Evolutionary conservation across 2,113 vertebrate genomes (phyloP), one percentile per base, ranked within the genome.

Genomic region (Macaca nemestrina): DNA sequence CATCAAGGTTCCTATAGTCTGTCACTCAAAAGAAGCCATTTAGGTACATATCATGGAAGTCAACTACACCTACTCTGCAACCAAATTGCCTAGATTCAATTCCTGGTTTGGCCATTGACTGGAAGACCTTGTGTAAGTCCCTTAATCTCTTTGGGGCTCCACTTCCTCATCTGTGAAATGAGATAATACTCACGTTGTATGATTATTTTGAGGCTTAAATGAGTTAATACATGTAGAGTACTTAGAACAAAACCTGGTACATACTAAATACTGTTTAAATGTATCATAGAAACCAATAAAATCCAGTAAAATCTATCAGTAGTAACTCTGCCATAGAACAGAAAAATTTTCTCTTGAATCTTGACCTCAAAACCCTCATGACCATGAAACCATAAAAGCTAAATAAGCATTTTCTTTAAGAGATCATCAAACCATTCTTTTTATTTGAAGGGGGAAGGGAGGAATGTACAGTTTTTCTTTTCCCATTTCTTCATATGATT

Each of bases 261-360:
- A 38, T 75, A 88, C 12, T 72, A 83, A 80, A 20, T 88, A n/a
- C 4, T 76, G 17, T 80, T 1, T 82, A 88, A 79, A 59, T 84
- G 57, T 68, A 57, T 89, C 23, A 14, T 50, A 59, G 38, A 90
- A 80, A 45, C 75, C n/a, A 84, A 14, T 90, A 90, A 67, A 92
- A 75, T 64, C 30, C 43, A 92, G 27, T 89, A 35, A 52, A 61
- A 88, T 50, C 9, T 72, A 14, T 86, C 57, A 91, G 23, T 64
- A 78, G 8, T 78, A 86, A 88, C 78, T 96, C 72, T 87, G n/a
- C 84, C 17, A 68, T 68, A 55, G 70, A 93, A 84, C 61, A 87
- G 32, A 93, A 48, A 83, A 11, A 48, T 92, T 85, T 90, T 70
- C 76, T 93, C n/a, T 96, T 67, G 13, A 57, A 27, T 79, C 14